Percentiles rank a stretch among this genome's conserved stretches.
phyloP scores from a whole-genome alignment of 1,140 invertebrate genomes.

The Schmidtea mediterranea region DNA sequence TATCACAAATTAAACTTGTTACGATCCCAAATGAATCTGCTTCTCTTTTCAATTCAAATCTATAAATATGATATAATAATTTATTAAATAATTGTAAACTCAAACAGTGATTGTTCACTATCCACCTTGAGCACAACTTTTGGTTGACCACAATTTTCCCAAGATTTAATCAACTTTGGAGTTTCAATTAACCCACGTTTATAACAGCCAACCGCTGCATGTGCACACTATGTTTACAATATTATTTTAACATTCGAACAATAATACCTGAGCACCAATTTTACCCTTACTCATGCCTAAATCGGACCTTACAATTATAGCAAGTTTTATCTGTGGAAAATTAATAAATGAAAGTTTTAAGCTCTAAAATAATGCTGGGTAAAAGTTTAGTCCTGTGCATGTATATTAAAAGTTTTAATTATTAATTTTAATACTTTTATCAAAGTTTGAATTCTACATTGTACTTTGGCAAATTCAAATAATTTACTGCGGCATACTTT shows the following conservation, averaged over 20 bases:
- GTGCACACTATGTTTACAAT: slow-evolving; percentile 39
- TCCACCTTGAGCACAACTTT: slow-evolving; percentile 48
- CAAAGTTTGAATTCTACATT: too few species aligned
- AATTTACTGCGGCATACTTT: too few species aligned
- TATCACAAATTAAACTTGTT: slow-evolving; percentile 48
- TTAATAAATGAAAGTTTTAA: too few species aligned
- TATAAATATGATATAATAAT: too few species aligned
- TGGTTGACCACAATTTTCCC: slow-evolving; percentile 48
- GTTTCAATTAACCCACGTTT: slow-evolving; percentile 35
- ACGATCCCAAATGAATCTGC: slow-evolving; percentile 41
- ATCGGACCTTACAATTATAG: slow-evolving; percentile 57
- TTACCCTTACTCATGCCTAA: slow-evolving; percentile 79
- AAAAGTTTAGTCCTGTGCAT: too few species aligned
- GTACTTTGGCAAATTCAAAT: too few species aligned
- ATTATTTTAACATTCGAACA: not conserved
- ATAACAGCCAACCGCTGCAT: slow-evolving; percentile 51
- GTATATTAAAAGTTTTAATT: too few species aligned
- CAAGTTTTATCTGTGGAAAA: slow-evolving; percentile 43
- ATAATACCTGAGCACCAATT: slow-evolving; percentile 43
- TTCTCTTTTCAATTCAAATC: too few species aligned
- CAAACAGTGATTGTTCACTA: slow-evolving; percentile 30
- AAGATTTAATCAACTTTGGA: slow-evolving; percentile 38
- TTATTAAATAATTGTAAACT: too few species aligned
- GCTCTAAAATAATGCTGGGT: too few species aligned
- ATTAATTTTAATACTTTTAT: too few species aligned